Percentiles rank a stretch among this genome's conserved stretches.
phyloP scores from a whole-genome alignment of 2,113 vertebrate species.

The Tyto alba region DNA sequence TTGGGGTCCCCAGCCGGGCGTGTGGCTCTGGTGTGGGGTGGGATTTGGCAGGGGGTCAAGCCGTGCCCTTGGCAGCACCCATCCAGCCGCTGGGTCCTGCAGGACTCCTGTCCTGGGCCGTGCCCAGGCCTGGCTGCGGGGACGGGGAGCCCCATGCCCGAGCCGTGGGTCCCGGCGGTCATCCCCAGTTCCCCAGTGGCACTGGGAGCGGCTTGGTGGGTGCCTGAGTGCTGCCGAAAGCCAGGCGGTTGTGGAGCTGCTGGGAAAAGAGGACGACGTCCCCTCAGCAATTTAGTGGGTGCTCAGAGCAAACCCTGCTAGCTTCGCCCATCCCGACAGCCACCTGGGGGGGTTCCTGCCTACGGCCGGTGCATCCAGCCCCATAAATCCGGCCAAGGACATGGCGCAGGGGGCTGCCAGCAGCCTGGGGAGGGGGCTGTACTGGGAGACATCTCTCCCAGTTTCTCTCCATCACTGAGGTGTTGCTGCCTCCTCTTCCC shows the following conservation, averaged over 20 bases:
- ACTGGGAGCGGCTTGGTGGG: neutral
- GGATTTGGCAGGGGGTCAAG: neutral
- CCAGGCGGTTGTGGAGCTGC: rapidly evolving
- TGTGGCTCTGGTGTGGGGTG: rapidly evolving
- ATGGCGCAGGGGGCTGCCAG: rapidly evolving
- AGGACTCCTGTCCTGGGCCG: rapidly evolving
- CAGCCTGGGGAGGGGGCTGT: rapidly evolving
- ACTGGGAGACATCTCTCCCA: neutral
- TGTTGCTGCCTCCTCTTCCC: neutral
- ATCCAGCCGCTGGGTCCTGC: neutral
- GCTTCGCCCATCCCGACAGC: neutral
- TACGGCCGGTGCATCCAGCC: neutral
- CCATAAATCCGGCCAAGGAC: rapidly evolving
- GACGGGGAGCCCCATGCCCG: rapidly evolving
- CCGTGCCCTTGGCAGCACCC: neutral
- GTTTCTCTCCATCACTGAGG: neutral
- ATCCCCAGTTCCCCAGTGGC: rapidly evolving
- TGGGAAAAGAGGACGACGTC: neutral
- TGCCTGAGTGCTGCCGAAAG: neutral
- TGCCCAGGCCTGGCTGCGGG: neutral
- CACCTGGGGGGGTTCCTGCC: neutral
- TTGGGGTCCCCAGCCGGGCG: neutral
- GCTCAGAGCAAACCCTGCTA: neutral
- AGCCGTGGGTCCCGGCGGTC: neutral
- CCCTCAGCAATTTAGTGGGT: neutral